These are phyloP conservation scores for Notocelia uddmanniana DNA, from an alignment of 2,888 invertebrate species.

Conservation along the genomic window DNA sequence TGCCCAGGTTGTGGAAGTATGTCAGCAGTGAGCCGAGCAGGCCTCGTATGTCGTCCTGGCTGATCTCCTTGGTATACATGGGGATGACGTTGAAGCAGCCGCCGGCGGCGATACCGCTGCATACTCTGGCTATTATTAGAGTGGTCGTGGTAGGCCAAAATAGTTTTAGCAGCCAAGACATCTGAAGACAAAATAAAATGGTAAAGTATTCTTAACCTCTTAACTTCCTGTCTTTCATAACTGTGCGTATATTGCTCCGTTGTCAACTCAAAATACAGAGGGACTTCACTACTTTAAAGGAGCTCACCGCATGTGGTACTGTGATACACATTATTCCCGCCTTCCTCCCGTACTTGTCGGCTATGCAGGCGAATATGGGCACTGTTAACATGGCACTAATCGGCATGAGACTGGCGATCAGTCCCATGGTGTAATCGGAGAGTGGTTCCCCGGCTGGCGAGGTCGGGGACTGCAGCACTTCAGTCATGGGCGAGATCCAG, in stretches of 20 bases:
- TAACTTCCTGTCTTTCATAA: too few relatives aligned
- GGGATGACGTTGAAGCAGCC: slow-evolving; percentile 68
- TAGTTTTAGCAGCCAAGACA: slow-evolving; percentile 68
- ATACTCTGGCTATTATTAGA: slow-evolving; percentile 62
- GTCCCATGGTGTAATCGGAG: slow-evolving; percentile 61
- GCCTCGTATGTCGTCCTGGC: slow-evolving; percentile 69
- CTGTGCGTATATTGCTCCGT: too few relatives aligned
- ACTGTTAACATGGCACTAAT: too few relatives aligned
- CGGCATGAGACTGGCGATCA: slow-evolving; percentile 67
- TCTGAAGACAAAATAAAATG: slow-evolving; percentile 59
- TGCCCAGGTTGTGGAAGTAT: slow-evolving; percentile 64
- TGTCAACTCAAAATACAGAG: not conserved
- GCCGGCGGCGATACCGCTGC: slow-evolving; percentile 65
- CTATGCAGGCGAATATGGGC: too few relatives aligned
- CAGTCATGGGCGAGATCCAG: slow-evolving; percentile 78
- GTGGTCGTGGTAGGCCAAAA: slow-evolving; percentile 54
- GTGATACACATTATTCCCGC: slow-evolving; percentile 65
- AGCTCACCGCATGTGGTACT: slow-evolving; percentile 76
- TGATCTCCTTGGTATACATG: slow-evolving; percentile 72
- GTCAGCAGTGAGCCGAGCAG: slow-evolving; percentile 63
- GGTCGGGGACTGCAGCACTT: slow-evolving; percentile 64
- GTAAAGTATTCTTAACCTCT: too few relatives aligned
- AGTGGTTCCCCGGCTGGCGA: slow-evolving; percentile 68
- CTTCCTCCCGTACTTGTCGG: too few relatives aligned
- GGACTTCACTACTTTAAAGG: not conserved